phyloP scores from a whole-genome alignment of 2,888 invertebrate genomes.

The Eilema griseolum region DNA sequence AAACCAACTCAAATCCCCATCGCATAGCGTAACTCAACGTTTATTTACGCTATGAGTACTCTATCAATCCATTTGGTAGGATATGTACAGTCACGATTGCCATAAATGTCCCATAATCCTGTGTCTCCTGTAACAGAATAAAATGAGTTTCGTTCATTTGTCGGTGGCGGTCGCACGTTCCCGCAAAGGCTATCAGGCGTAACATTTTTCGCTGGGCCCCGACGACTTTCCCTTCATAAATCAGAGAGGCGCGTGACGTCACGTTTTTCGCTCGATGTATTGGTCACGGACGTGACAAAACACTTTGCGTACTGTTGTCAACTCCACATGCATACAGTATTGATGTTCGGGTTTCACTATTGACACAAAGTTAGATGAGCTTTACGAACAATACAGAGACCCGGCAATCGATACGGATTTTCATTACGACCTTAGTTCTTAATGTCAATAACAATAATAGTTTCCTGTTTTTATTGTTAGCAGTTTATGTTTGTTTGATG shows the following conservation, averaged over 20 bases:
- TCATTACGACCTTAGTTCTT: neutral
- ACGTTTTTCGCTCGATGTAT: conserved; percentile 74
- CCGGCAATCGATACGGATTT: conserved; percentile 7
- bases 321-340: conserved; percentile 43
- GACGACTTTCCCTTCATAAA: conserved; percentile 78
- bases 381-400: neutral
- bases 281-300: conserved; percentile 74
- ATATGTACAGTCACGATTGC: conserved; percentile 41
- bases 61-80: conserved; percentile 12
- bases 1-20: neutral
- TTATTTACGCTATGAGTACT: conserved; percentile 12
- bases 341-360: conserved; percentile 15
- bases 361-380: conserved; percentile 18
- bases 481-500: conserved; percentile 5
- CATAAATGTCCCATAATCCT: conserved; percentile 65
- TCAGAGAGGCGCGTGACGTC: conserved; percentile 77
- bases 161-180: conserved; percentile 66
- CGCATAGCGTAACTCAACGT: conserved; percentile 2
- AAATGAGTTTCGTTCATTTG: conserved; percentile 74
- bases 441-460: conserved; percentile 1
- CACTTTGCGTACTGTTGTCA: conserved; percentile 49
- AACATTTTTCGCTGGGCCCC: conserved; percentile 71
- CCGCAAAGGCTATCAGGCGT: conserved; percentile 74
- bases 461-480: conserved; percentile 6
- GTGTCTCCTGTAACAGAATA: conserved; percentile 68